Evolutionary conservation across 2,888 invertebrate species (phyloP).

Genomic region (Lomographa bimaculata): DNA sequence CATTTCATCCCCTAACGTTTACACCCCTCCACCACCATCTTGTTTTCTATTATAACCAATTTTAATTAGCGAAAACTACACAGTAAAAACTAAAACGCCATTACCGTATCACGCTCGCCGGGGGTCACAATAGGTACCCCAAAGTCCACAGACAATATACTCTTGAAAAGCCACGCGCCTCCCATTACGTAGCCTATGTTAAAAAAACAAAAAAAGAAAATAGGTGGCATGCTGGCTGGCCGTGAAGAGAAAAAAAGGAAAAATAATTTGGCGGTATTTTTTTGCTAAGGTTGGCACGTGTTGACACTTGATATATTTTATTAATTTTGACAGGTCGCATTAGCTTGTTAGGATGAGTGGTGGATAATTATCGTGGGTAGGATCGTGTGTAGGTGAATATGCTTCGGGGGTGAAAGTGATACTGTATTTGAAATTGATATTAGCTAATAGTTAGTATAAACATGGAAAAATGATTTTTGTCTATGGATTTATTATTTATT

Average conservation of each 20-base stretch:
- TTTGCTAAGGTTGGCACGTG: conserved; percentile 55
- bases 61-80: conserved; percentile 16
- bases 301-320: conserved; percentile 73
- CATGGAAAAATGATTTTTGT: no score
- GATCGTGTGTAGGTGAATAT: conserved; percentile 1
- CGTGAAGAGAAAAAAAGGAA: conserved; percentile 4
- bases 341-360: conserved; percentile 57
- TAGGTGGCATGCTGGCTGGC: background rate
- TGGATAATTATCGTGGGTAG: conserved; percentile 44
- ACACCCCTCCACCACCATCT: no score
- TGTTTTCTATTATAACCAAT: no score
- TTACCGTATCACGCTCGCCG: conserved; percentile 27
- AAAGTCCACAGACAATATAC: conserved; percentile 49
- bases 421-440: conserved; percentile 3
- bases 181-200: conserved; percentile 54
- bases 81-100: conserved; percentile 11
- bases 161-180: conserved; percentile 64
- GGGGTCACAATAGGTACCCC: conserved; percentile 25
- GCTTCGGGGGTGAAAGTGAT: conserved; percentile 12
- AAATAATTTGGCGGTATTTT: no score
- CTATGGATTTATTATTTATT: no score
- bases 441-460: no score
- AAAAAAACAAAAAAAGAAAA: conserved; percentile 42
- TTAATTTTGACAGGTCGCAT: conserved; percentile 66
- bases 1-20: no score